Percentiles rank a stretch among this genome's conserved stretches.
These are phyloP conservation scores for Rhimphoctona megacephalus DNA, from an alignment of 2,888 invertebrate species.

Conservation along the genomic window DNA sequence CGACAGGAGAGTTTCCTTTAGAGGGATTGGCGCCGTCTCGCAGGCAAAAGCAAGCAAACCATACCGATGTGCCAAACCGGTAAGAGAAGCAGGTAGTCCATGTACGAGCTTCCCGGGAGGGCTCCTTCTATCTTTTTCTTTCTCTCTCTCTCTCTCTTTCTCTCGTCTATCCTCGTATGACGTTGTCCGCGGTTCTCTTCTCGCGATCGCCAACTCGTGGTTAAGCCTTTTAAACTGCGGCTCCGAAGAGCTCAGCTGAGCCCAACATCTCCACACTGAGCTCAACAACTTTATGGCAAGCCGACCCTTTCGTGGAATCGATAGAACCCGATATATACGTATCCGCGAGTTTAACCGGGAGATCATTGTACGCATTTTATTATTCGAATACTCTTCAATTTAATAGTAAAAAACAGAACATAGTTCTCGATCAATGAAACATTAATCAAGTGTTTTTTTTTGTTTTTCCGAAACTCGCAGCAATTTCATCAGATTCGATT, in stretches of 20 bases:
- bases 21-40: constrained; percentile 69
- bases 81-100: constrained; percentile 65
- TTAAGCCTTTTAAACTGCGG: constrained; percentile 62
- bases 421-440: neutral
- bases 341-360: neutral
- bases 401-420: neutral
- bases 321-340: constrained; percentile 26
- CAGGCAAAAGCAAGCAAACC: constrained; percentile 40
- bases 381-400: neutral
- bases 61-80: constrained; percentile 65
- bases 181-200: constrained; percentile 62
- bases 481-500: neutral
- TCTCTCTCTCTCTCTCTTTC: neutral
- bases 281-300: constrained; percentile 44
- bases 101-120: constrained; percentile 62
- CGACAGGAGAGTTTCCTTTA: constrained; percentile 62
- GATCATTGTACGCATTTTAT: constrained; percentile 12
- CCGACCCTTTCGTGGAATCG: constrained; percentile 60
- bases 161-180: constrained; percentile 43
- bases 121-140: constrained; percentile 2
- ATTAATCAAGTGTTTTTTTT: neutral
- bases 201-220: constrained; percentile 45
- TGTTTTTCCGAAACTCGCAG: neutral
- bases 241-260: constrained; percentile 12
- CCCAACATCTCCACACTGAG: constrained; percentile 18